Percentiles rank a stretch among this genome's conserved stretches.
Conservation (phyloP, 2,113 vertebrate genomes). For the Periophthalmodon schlosseri region DNA sequence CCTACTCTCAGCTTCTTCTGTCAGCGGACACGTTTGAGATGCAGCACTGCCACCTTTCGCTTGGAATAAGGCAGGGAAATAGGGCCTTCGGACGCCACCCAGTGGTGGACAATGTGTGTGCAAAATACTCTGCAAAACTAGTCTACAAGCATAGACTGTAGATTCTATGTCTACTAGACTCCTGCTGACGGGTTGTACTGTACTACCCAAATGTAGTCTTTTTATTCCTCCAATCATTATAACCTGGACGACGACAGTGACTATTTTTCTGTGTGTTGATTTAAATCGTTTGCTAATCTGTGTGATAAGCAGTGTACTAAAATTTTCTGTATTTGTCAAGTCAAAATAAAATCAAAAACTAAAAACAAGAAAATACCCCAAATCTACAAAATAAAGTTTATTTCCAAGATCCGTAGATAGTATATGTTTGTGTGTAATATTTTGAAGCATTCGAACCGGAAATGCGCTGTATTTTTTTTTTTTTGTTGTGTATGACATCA, state of each 20-base stretch:
- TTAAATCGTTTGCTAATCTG: too few species aligned
- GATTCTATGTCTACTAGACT: neutral
- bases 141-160: too few species aligned
- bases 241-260: too few species aligned
- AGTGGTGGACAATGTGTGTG: neutral
- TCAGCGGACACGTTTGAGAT: rapidly evolving
- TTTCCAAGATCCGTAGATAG: rapidly evolving
- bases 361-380: neutral
- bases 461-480: neutral
- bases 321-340: constrained; percentile 16
- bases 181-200: neutral
- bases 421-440: neutral
- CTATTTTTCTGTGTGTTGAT: too few species aligned
- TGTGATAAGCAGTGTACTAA: neutral
- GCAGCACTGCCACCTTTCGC: constrained; percentile 26
- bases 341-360: constrained; percentile 4
- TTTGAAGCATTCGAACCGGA: constrained; percentile 39
- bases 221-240: too few species aligned
- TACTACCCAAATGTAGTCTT: too few species aligned
- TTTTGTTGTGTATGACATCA: constrained; percentile 39
- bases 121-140: neutral
- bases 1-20: constrained; percentile 1
- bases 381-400: constrained; percentile 25
- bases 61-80: neutral
- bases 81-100: neutral